Evolutionary conservation across 2,113 vertebrate genomes (phyloP), one percentile per base, ranked within the genome.

Genomic region (Thamnaconus septentrionalis): DNA sequence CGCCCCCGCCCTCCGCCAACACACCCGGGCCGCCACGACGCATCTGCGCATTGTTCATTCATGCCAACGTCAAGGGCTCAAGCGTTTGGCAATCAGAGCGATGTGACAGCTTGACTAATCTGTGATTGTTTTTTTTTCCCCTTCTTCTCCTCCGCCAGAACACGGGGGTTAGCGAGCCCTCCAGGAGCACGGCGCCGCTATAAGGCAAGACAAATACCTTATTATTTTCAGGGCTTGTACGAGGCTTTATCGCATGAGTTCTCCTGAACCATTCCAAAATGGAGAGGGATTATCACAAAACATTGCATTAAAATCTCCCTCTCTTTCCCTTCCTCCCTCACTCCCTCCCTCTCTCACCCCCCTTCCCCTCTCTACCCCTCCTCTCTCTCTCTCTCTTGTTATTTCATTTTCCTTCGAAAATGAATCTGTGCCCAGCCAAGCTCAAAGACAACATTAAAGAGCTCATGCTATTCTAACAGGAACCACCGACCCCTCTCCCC

Each of bases 231-330:
- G 64, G 56, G 80, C 83, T 83, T 82, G 85, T 80, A 86, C 80
- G 55, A 80, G 76, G 81, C 82, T 88, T 86, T 88, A 82, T 89
- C 80, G 73, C 86, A 75, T 79, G 84, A 87, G 79, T 89, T 90
- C 77, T 82, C 75, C 80, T 83, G 80, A 83, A 88, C 77, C 75
- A 71, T 89, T 90, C 78, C 82, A 89, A 89, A 90, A 89, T 83
- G 76, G 82, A 83, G 77, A 85, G 83, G 81, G 87, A 87, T 91
- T 90, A 90, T 89, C 86, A 87, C 80, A 81, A 85, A 87, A 84
- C 81, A 83, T 87, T 79, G 78, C 85, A 87, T 87, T 84, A 87
- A 86, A 89, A 87, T 89, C 82, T 81, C 80, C 66, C 78, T 68
- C 76, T 31, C 18, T 31, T 31, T 31, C 75, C 78, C 18, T 31